Percentiles rank a stretch among this genome's conserved stretches.
These are phyloP conservation scores for Proctacanthus coquilletti DNA, from an alignment of 1,140 invertebrate genomes.

Conservation along the genomic window DNA sequence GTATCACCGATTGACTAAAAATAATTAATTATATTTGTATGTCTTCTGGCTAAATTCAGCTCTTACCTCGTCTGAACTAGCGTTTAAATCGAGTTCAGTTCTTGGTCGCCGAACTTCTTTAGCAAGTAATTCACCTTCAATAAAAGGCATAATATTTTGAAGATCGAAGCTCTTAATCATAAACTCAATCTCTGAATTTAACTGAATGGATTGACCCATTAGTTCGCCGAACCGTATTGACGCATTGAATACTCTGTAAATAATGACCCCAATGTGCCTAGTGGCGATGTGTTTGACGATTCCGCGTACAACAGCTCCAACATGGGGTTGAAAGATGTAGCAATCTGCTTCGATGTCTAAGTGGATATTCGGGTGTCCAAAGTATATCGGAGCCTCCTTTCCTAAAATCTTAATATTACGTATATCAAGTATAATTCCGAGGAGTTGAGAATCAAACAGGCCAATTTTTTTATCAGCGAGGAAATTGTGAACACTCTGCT, in stretches of 20 bases:
- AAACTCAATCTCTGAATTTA: conserved; percentile 24
- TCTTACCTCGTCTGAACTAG: no score
- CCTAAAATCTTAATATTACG: conserved; percentile 38
- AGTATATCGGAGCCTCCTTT: conserved; percentile 25
- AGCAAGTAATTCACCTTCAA: conserved; percentile 23
- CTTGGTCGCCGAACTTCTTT: no score
- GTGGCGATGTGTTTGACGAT: conserved; percentile 19
- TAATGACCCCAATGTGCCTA: conserved; percentile 20
- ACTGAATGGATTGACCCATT: conserved; percentile 11
- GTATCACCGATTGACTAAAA: no score
- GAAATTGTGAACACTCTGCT: conserved; percentile 16
- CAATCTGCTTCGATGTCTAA: conserved; percentile 38
- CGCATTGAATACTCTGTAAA: conserved; percentile 27
- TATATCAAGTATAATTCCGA: conserved; percentile 38
- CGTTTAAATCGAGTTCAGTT: no score
- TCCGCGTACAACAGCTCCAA: conserved; percentile 31
- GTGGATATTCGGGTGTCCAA: conserved; percentile 36
- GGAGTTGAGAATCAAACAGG: conserved; percentile 23
- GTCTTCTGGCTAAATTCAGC: no score
- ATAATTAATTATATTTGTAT: no score
- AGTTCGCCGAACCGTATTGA: conserved; percentile 19
- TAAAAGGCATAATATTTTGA: conserved; percentile 20
- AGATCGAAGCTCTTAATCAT: conserved; percentile 25
- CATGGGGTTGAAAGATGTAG: conserved; percentile 38
- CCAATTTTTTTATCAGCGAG: conserved; percentile 16